A percentile compares a stretch with the other conserved stretches of the same genome.
Conservation (phyloP, 2,113 vertebrate genomes). For the Empidonax alnorum region DNA sequence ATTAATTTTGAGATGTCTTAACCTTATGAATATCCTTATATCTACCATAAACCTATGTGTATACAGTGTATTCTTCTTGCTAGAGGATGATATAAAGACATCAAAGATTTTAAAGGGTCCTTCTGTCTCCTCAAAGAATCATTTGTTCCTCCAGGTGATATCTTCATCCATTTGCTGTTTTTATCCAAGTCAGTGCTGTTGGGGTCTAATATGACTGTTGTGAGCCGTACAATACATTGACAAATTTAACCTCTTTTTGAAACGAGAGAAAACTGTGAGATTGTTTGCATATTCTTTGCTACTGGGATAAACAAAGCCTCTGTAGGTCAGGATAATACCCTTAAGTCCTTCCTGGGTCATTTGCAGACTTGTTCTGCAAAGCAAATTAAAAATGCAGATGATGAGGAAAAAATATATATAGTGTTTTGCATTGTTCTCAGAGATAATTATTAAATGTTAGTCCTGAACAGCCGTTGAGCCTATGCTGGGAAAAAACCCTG, state of each 20-base stretch:
- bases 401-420: neutral
- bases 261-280: neutral
- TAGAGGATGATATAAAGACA: neutral
- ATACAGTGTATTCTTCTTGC: neutral
- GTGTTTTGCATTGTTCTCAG: neutral
- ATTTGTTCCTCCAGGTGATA: neutral
- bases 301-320: slow-evolving; percentile 18
- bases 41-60: neutral
- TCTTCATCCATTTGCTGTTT: neutral
- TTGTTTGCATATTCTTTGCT: neutral
- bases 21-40: neutral
- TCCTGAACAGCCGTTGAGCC: neutral
- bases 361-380: neutral
- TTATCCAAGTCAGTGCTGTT: neutral
- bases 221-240: neutral
- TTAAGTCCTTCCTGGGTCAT: neutral
- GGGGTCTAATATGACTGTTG: neutral
- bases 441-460: slow-evolving; percentile 3
- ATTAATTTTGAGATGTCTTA: neutral
- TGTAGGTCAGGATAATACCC: neutral
- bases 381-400: slow-evolving; percentile 32
- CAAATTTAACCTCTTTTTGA: neutral
- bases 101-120: neutral
- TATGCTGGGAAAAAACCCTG: neutral
- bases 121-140: neutral